These are phyloP conservation scores for Oreocharis arfaki DNA, from an alignment of 2,113 vertebrate genomes.

Conservation along the genomic window DNA sequence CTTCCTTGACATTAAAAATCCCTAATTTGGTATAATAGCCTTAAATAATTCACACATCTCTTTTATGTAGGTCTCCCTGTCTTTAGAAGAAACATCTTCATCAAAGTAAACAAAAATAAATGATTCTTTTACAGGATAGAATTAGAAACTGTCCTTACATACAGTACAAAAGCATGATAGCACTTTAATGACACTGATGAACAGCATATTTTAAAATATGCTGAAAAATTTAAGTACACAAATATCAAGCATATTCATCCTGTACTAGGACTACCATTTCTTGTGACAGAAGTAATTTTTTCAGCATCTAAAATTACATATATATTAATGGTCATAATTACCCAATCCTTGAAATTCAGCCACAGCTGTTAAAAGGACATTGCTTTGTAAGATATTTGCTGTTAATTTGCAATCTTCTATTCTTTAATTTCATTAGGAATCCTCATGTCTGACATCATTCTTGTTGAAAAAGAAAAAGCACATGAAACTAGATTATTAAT, in stretches of 20 bases:
- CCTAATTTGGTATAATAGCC: background rate
- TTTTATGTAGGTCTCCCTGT: background rate
- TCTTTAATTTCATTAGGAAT: background rate
- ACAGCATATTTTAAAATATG: background rate
- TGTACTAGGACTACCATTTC: background rate
- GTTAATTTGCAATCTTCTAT: background rate
- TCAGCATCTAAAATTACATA: background rate
- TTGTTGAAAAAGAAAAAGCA: background rate
- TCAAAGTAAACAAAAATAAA: background rate
- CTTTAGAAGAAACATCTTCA: background rate
- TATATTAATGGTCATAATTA: background rate
- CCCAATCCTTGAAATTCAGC: background rate
- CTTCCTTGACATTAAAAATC: constrained; percentile 22
- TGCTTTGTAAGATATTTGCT: background rate
- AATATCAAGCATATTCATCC: background rate
- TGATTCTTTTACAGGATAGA: background rate
- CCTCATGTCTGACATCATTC: background rate
- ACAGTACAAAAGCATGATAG: background rate
- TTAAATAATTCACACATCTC: constrained; percentile 7
- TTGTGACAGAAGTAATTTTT: background rate
- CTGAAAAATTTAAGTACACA: background rate
- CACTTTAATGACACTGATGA: background rate
- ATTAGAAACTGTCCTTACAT: background rate
- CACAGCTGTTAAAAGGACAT: background rate
- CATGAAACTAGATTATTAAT: background rate